A percentile compares a stretch with the other conserved stretches of the same genome.
Evolutionary conservation across 2,113 vertebrate species (phyloP).

Genomic region (Sylvia atricapilla): DNA sequence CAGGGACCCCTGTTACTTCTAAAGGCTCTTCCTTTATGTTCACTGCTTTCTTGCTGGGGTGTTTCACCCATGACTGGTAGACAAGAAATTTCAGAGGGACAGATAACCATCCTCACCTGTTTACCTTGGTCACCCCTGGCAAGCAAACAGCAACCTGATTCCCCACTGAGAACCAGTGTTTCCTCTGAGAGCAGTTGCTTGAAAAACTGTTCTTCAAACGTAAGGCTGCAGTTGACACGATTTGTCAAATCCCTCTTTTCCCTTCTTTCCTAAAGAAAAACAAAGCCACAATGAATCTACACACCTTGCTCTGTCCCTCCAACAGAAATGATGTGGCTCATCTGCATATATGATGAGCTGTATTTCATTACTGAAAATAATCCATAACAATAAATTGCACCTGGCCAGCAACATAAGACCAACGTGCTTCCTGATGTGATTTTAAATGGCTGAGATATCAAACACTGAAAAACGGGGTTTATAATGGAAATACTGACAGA

Average conservation of each 20-base stretch:
- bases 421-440: conserved; percentile 74
- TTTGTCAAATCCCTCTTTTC: not conserved
- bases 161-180: not conserved
- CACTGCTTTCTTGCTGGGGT: not conserved
- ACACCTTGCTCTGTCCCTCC: not conserved
- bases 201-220: not conserved
- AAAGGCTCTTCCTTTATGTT: not conserved
- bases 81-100: not conserved
- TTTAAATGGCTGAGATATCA: conserved; percentile 79
- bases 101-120: not conserved
- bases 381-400: conserved; percentile 13
- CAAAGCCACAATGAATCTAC: not conserved
- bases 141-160: not conserved
- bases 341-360: conserved; percentile 50
- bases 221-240: not conserved
- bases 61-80: not conserved
- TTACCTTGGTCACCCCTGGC: not conserved
- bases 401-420: conserved; percentile 59
- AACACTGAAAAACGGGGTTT: conserved; percentile 78
- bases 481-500: conserved; percentile 84
- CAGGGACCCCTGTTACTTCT: not conserved
- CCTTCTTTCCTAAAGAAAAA: not conserved
- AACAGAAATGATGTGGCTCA: conserved; percentile 9
- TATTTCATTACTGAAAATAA: conserved; percentile 44
- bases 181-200: not conserved